Evolutionary conservation across 2,888 invertebrate species (phyloP).

Genomic region (Dynastes maya): DNA sequence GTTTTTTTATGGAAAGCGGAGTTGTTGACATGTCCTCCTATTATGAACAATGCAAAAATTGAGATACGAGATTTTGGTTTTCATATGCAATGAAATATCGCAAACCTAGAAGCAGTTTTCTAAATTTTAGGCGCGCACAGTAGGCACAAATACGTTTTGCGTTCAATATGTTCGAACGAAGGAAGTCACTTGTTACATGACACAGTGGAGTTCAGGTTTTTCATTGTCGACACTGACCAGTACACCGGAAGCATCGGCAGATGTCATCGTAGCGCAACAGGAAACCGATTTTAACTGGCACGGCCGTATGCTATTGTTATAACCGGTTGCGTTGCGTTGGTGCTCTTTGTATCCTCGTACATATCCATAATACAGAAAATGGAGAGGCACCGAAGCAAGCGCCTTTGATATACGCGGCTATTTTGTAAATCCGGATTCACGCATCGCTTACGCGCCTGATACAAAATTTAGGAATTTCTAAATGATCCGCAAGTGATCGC

Average conservation of each 20-base stretch:
- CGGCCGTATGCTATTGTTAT: constrained; percentile 48
- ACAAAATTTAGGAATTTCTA: constrained; percentile 59
- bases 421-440: constrained; percentile 61
- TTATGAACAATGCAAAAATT: too few relatives aligned
- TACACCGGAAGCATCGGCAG: constrained; percentile 49
- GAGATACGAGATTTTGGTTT: too few relatives aligned
- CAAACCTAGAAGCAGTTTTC: too few relatives aligned
- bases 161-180: constrained; percentile 2
- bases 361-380: constrained; percentile 8
- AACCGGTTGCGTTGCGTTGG: not conserved
- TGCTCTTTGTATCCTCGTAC: constrained; percentile 16
- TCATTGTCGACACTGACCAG: constrained; percentile 14
- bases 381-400: constrained; percentile 13
- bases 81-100: too few relatives aligned
- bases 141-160: too few relatives aligned
- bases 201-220: not conserved
- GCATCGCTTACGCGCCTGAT: constrained; percentile 61
- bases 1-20: too few relatives aligned
- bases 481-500: constrained; percentile 40
- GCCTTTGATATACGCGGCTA: constrained; percentile 57
- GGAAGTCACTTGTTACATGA: constrained; percentile 32
- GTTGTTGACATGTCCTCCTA: too few relatives aligned
- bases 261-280: constrained; percentile 50
- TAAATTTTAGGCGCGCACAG: too few relatives aligned
- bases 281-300: constrained; percentile 46